phyloP scores from a whole-genome alignment of 2,113 vertebrate genomes.

The Chunga burmeisteri region DNA sequence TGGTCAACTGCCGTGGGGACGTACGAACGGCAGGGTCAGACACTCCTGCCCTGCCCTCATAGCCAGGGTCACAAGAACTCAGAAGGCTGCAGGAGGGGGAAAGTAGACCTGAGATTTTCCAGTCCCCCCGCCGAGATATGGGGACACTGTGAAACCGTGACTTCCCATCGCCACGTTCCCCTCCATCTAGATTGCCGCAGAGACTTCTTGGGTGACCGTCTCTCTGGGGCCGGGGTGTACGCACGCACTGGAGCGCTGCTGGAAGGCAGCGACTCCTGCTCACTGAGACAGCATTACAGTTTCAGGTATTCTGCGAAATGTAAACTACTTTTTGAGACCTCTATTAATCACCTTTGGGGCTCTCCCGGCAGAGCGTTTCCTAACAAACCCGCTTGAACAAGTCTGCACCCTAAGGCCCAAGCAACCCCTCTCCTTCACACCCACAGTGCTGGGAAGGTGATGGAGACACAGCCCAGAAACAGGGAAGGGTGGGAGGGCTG shows the following conservation, averaged over 20 bases:
- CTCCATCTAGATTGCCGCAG: neutral
- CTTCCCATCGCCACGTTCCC: neutral
- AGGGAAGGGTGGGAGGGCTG: neutral
- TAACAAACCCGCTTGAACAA: too few species aligned
- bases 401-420: rapidly evolving
- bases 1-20: rapidly evolving
- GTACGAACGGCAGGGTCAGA: neutral
- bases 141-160: neutral
- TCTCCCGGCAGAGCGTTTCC: neutral
- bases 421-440: too few species aligned
- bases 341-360: neutral
- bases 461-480: neutral
- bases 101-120: neutral
- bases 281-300: rapidly evolving
- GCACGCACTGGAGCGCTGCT: neutral
- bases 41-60: neutral
- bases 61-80: neutral
- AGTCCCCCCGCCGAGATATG: too few species aligned
- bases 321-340: neutral
- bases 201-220: too few species aligned
- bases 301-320: rapidly evolving
- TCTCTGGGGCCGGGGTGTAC: rapidly evolving
- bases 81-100: neutral
- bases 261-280: neutral
- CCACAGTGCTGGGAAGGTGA: rapidly evolving